These are phyloP conservation scores for Sclerodermus sp. DNA, from an alignment of 2,888 invertebrate genomes.

Conservation along the genomic window DNA sequence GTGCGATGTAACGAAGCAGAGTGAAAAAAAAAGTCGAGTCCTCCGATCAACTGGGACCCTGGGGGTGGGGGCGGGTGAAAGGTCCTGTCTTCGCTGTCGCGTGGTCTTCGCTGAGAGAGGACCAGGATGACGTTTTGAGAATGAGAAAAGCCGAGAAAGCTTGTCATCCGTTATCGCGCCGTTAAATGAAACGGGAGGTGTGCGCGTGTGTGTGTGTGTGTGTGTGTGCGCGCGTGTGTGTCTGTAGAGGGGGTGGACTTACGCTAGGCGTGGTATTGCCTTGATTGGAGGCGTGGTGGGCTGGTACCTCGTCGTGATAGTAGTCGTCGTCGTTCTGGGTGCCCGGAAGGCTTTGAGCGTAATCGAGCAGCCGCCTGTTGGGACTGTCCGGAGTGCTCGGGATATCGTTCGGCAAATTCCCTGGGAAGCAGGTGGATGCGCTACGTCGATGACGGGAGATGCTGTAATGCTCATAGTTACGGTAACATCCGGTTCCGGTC, in stretches of 20 bases:
- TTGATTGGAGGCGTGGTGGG: constrained; percentile 50
- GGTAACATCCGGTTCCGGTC: constrained; percentile 76
- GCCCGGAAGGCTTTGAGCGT: constrained; percentile 52
- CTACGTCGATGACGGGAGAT: constrained; percentile 59
- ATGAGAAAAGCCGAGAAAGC: too few species aligned
- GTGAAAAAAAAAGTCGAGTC: too few species aligned
- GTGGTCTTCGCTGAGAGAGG: too few species aligned
- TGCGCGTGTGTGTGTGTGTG: constrained; percentile 7
- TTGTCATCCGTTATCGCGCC: too few species aligned
- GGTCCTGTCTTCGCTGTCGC: too few species aligned
- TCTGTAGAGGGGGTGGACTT: too few species aligned
- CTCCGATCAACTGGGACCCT: too few species aligned
- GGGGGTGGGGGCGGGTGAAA: too few species aligned
- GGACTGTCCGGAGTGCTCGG: constrained; percentile 54
- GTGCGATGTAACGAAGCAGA: too few species aligned
- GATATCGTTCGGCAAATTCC: constrained; percentile 48
- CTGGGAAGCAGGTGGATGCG: constrained; percentile 58
- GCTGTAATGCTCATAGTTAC: constrained; percentile 74
- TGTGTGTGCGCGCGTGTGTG: too few species aligned
- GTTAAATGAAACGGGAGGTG: neutral
- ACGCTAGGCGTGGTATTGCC: constrained; percentile 54
- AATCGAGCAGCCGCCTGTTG: constrained; percentile 52
- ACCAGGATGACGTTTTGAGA: too few species aligned
- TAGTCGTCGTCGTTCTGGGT: constrained; percentile 53
- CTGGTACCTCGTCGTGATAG: constrained; percentile 50